These are phyloP conservation scores for Tribolium madens DNA, from an alignment of 1,140 invertebrate species.

Conservation along the genomic window DNA sequence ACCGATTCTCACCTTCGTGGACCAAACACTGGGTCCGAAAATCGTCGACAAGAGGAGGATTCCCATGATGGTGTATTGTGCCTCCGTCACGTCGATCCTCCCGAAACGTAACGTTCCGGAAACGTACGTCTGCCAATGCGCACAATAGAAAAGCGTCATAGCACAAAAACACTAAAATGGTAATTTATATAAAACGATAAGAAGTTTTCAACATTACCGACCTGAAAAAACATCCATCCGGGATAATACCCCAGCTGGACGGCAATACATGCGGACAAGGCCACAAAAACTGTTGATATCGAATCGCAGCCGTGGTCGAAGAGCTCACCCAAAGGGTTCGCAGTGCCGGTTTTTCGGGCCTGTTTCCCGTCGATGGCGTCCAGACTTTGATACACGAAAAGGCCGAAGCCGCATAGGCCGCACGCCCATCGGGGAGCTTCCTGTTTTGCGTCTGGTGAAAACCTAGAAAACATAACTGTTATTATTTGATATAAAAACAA, in stretches of 20 bases:
- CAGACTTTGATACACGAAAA: slow-evolving; percentile 98
- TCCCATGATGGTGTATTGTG: slow-evolving; percentile 92
- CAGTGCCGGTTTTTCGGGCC: slow-evolving; percentile 92
- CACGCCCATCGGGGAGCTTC: slow-evolving; percentile 94
- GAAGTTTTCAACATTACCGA: slow-evolving; percentile 52
- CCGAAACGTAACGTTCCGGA: slow-evolving; percentile 94
- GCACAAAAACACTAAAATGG: slow-evolving; percentile 87
- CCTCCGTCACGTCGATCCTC: slow-evolving; percentile 97
- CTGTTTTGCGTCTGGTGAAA: slow-evolving; percentile 73
- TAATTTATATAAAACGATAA: background rate
- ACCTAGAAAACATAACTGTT: slow-evolving; percentile 69
- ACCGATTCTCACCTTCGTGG: slow-evolving; percentile 75
- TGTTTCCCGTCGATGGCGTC: slow-evolving; percentile 99
- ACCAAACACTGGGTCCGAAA: slow-evolving; percentile 90
- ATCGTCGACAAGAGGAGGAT: slow-evolving; percentile 90
- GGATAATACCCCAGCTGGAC: slow-evolving; percentile 92
- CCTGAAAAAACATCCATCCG: slow-evolving; percentile 93
- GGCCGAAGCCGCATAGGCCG: slow-evolving; percentile 89
- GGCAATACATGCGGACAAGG: slow-evolving; percentile 91
- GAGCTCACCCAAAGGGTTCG: slow-evolving; percentile 94
- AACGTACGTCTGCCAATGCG: slow-evolving; percentile 99
- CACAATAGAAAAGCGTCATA: slow-evolving; percentile 96
- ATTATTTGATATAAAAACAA: too few relatives aligned
- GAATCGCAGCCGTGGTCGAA: slow-evolving; percentile 99
- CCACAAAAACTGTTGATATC: slow-evolving; percentile 96